Conservation (phyloP, 1,140 invertebrate species). For the Galleria mellonella region DNA sequence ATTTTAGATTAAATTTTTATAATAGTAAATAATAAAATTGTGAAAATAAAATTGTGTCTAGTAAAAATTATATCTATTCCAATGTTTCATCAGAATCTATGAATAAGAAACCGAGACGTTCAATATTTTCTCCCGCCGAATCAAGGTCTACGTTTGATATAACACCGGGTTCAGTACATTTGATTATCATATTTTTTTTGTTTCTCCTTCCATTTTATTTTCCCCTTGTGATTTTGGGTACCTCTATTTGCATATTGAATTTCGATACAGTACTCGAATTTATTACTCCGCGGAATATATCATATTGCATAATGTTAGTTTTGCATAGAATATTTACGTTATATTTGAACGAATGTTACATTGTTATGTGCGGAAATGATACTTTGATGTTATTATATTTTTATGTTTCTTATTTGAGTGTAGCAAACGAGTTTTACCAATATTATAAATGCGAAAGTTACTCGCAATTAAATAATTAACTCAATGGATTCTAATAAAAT, state of each 20-base stretch:
- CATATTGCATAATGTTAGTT: slow-evolving; percentile 27
- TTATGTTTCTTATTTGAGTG: too few relatives aligned
- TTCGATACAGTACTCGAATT: slow-evolving; percentile 59
- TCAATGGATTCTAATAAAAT: too few relatives aligned
- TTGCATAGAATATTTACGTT: slow-evolving; percentile 13
- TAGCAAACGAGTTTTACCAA: too few relatives aligned
- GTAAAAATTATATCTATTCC: background rate
- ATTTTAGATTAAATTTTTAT: too few relatives aligned
- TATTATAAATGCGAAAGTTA: too few relatives aligned
- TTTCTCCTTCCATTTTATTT: slow-evolving; percentile 45
- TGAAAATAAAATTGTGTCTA: too few relatives aligned
- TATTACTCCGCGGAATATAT: slow-evolving; percentile 47
- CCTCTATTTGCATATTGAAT: slow-evolving; percentile 62
- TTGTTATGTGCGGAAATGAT: too few relatives aligned
- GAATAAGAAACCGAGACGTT: slow-evolving; percentile 1
- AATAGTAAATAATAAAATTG: too few relatives aligned
- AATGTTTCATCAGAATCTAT: slow-evolving; percentile 2
- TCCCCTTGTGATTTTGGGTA: slow-evolving; percentile 47
- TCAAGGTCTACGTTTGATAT: slow-evolving; percentile 20
- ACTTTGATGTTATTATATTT: too few relatives aligned
- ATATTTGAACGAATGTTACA: too few relatives aligned
- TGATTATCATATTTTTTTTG: slow-evolving; percentile 61
- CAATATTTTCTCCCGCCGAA: slow-evolving; percentile 12
- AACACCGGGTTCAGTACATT: slow-evolving; percentile 45
- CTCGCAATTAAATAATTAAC: too few relatives aligned